Conservation (phyloP, 2,888 invertebrate species). For the Pammene aurita region DNA sequence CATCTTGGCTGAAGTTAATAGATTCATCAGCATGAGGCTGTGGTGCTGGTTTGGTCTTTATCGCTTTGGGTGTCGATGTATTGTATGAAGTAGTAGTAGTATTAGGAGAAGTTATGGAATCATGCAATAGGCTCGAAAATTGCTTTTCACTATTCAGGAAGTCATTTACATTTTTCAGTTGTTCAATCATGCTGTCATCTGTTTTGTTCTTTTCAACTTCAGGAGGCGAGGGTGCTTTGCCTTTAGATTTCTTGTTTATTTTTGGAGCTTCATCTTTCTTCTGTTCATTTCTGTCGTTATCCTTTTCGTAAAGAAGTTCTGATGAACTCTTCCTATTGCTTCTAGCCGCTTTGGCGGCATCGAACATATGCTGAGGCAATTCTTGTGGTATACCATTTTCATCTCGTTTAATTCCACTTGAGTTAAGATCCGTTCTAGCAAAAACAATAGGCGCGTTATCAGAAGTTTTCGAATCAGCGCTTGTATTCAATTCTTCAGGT, state of each 20-base stretch:
- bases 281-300: constrained; percentile 54
- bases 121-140: constrained; percentile 69
- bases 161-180: constrained; percentile 69
- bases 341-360: constrained; percentile 87
- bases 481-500: constrained; percentile 65
- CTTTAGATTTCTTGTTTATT: constrained; percentile 85
- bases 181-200: constrained; percentile 76
- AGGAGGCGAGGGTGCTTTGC: constrained; percentile 90
- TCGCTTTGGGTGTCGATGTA: constrained; percentile 79
- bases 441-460: constrained; percentile 64
- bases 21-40: constrained; percentile 71
- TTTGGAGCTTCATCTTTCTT: constrained; percentile 70
- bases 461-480: constrained; percentile 65
- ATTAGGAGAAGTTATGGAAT: constrained; percentile 56
- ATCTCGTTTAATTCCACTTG: constrained; percentile 84
- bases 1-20: constrained; percentile 77
- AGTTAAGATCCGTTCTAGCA: constrained; percentile 77
- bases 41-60: constrained; percentile 67
- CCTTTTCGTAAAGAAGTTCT: constrained; percentile 66
- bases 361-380: constrained; percentile 87
- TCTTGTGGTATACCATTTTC: constrained; percentile 86
- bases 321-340: constrained; percentile 85
- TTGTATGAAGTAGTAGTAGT: constrained; percentile 62
- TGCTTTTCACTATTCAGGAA: constrained; percentile 74
- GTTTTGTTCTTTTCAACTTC: constrained; percentile 77